Conservation (phyloP, 2,113 vertebrate genomes). For the Protomyctophum bolini region DNA sequence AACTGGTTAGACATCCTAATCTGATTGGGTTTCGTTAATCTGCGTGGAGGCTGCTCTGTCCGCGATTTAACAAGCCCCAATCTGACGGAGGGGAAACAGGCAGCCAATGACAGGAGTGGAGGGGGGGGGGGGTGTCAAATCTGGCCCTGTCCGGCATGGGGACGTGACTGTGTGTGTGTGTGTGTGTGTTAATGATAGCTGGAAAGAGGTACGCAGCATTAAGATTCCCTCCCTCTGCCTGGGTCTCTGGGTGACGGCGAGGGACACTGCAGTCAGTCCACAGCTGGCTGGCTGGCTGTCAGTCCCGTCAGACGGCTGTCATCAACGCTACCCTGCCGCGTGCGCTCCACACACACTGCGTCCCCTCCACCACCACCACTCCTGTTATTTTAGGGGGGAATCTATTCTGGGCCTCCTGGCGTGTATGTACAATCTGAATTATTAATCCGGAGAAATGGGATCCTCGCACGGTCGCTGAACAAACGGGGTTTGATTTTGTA, state of each 20-base stretch:
- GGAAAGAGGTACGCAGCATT: constrained; percentile 21
- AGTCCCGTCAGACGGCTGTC: constrained; percentile 35
- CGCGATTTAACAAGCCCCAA: constrained; percentile 35
- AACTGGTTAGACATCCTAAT: constrained; percentile 45
- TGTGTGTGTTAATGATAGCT: constrained; percentile 40
- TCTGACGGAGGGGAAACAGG: constrained; percentile 27
- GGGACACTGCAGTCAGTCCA: constrained; percentile 40
- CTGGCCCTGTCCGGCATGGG: constrained; percentile 14
- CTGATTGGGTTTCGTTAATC: constrained; percentile 53
- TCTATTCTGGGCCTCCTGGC: constrained; percentile 65
- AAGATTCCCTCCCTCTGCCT: constrained; percentile 24
- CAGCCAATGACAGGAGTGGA: constrained; percentile 26
- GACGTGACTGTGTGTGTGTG: constrained; percentile 26
- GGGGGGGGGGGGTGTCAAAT: constrained; percentile 33
- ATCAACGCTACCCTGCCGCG: no score
- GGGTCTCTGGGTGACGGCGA: constrained; percentile 41
- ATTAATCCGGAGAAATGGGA: constrained; percentile 74
- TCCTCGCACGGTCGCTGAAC: constrained; percentile 54
- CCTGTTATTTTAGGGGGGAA: constrained; percentile 67
- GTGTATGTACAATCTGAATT: constrained; percentile 65
- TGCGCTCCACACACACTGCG: no score
- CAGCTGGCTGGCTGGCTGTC: constrained; percentile 38
- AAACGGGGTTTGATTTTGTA: constrained; percentile 47
- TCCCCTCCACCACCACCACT: constrained; percentile 20
- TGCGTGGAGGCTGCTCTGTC: constrained; percentile 13